Evolutionary conservation across 1,140 invertebrate genomes (phyloP), one percentile per base, ranked within the genome.

Genomic region (Atta cephalotes): DNA sequence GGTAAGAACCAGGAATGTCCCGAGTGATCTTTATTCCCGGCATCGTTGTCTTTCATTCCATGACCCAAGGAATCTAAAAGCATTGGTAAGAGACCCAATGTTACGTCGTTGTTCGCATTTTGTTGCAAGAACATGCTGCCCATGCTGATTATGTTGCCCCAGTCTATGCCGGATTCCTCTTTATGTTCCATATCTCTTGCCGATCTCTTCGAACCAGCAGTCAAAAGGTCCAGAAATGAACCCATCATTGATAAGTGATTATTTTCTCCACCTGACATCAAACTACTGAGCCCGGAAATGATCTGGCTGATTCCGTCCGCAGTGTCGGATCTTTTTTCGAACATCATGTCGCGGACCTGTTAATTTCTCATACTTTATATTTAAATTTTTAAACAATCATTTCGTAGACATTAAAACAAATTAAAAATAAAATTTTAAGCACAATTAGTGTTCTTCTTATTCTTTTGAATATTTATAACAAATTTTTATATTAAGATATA

Each of bases 1-100:
- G 97, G 97, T 85, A 98, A 93, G 87, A 97, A 97, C 94, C 96
- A 96, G 0, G 97, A 96, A 80, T 97, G 97, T n/a, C 96, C 96
- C n/a, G 96, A 96, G 87, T 98, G 97, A 35, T 96, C 96, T 58
- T 97, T 96, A 94, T 94, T 88, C 96, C 96, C 28, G 94, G 95
- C 31, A 4, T 78, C 62, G 2, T 74, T 51, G 93, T 81, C 72
- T 92, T 70, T 96, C 94, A 12, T 96, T 93, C 80, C 86, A 4
- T 88, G 85, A 77, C 60, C 87, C 0, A 97, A 88, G 3, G 96
- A 96, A 72, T 96, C 96, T 93, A 97, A 94, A 0, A 97, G 90
- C 90, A 97, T 93, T 0, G 97, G 97, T 28, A 97, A 87, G 0
- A 97, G 89, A n/a, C 95, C 96, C 93, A 96, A 96, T 3, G 96